phyloP scores from a whole-genome alignment of 1,140 invertebrate species.

The Mya arenaria region DNA sequence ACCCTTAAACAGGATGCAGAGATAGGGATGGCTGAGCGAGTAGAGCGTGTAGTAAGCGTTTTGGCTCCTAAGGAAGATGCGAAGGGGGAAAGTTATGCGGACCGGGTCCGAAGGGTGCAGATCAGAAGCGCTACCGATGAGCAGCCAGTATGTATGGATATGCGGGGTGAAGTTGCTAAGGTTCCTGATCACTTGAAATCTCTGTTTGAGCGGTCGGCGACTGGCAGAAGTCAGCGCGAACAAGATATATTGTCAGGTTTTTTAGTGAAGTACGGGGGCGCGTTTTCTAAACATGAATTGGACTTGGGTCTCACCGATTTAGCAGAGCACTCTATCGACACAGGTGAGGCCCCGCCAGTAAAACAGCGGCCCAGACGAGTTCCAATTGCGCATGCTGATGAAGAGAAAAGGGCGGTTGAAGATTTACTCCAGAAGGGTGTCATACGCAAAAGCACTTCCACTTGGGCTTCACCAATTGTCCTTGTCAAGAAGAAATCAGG shows the following conservation, averaged over 20 bases:
- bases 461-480: no score
- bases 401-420: neutral
- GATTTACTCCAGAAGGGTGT: conserved; percentile 3
- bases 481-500: conserved; percentile 9
- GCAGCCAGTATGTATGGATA: neutral
- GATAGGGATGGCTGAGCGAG: neutral
- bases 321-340: conserved; percentile 49
- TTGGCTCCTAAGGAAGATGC: neutral
- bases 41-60: neutral
- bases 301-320: conserved; percentile 49
- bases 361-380: conserved; percentile 39
- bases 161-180: neutral
- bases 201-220: neutral
- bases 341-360: conserved; percentile 44
- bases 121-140: neutral
- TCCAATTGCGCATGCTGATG: conserved; percentile 10
- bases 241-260: neutral
- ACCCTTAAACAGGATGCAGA: conserved; percentile 15
- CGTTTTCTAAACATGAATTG: conserved; percentile 15
- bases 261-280: neutral
- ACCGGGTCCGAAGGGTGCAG: neutral
- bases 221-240: neutral
- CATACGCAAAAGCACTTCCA: neutral
- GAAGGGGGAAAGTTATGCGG: neutral
- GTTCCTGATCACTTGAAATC: neutral